A percentile compares a stretch with the other conserved stretches of the same genome.
Evolutionary conservation across 2,888 invertebrate species (phyloP).

Genomic region (Chrysomela aeneicollis): DNA sequence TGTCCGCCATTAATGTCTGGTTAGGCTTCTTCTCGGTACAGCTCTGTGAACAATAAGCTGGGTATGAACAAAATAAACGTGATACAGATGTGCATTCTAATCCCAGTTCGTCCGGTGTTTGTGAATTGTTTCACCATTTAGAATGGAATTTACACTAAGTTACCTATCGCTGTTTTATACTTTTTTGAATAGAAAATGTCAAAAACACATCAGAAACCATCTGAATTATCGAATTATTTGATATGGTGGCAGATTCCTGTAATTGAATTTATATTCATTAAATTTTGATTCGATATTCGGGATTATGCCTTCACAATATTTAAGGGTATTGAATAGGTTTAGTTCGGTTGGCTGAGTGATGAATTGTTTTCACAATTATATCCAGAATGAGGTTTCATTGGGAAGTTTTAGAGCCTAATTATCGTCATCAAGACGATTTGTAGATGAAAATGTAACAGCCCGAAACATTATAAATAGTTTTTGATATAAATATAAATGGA

Average conservation of each 20-base stretch:
- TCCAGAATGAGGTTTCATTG: not conserved
- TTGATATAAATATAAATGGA: too few species aligned
- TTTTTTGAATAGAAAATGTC: not conserved
- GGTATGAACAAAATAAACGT: not conserved
- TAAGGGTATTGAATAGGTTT: not conserved
- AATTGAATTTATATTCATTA: constrained; percentile 22
- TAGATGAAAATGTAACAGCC: too few species aligned
- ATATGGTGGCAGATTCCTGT: constrained; percentile 1
- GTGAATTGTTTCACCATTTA: too few species aligned
- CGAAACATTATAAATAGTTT: too few species aligned
- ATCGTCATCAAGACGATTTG: too few species aligned
- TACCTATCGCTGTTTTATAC: too few species aligned
- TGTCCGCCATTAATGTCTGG: not conserved
- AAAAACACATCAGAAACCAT: constrained; percentile 8
- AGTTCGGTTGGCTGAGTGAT: not conserved
- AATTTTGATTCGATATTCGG: constrained; percentile 1
- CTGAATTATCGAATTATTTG: constrained; percentile 20
- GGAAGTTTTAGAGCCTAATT: too few species aligned
- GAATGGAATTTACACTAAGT: too few species aligned
- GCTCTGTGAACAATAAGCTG: not conserved
- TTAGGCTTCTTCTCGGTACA: not conserved
- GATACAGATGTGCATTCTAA: not conserved
- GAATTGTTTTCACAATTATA: not conserved
- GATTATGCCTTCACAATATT: not conserved
- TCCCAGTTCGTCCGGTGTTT: not conserved